Conservation (phyloP, 2,113 vertebrate genomes). For the Peucedramus taeniatus region DNA sequence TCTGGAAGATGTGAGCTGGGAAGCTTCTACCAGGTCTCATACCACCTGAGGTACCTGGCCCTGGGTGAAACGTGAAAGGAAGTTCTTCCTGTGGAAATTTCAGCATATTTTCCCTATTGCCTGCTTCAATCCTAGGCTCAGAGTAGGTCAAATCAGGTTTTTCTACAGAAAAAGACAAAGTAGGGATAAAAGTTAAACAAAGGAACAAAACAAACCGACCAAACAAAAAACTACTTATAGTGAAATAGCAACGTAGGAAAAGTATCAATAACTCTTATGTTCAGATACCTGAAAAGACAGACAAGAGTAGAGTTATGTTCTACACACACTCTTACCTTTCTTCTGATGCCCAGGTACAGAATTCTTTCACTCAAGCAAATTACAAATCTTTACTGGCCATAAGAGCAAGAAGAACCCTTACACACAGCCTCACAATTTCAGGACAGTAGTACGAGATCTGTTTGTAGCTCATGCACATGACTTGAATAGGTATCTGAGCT, state of each 20-base stretch:
- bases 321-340: not conserved
- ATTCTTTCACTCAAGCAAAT: not conserved
- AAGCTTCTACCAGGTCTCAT: not conserved
- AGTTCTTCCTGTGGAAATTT: constrained; percentile 52
- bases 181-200: not conserved
- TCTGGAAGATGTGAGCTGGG: constrained; percentile 52
- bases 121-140: not conserved
- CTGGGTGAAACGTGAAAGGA: not conserved
- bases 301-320: not conserved
- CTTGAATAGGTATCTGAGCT: not conserved
- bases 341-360: not conserved
- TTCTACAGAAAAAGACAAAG: constrained; percentile 33
- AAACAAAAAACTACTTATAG: not conserved
- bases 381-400: not conserved
- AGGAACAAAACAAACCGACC: not conserved
- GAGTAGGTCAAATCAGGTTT: not conserved
- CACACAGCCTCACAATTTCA: not conserved
- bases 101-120: not conserved
- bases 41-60: not conserved
- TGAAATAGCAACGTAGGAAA: not conserved
- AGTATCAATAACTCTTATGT: not conserved
- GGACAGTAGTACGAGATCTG: not conserved
- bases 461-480: not conserved
- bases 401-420: not conserved
- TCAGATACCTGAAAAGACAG: not conserved